These are phyloP conservation scores for Trissolcus basalis DNA, from an alignment of 1,140 invertebrate species.

Conservation along the genomic window DNA sequence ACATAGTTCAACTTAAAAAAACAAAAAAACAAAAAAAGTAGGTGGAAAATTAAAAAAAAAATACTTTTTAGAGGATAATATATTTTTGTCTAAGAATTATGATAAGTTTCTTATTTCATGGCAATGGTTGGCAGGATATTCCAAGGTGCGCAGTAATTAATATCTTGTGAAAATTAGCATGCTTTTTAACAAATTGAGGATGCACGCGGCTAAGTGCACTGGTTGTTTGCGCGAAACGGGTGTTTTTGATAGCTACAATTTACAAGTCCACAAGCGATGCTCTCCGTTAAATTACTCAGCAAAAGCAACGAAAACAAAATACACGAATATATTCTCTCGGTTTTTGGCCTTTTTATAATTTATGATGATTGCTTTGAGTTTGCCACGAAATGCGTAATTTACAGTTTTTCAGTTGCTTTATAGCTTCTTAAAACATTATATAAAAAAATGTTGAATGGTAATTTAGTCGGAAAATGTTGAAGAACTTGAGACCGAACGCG, in stretches of 20 bases:
- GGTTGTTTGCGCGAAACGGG: conserved; percentile 9
- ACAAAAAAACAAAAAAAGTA: no score
- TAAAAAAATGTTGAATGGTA: no score
- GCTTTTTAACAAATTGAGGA: conserved; percentile 45
- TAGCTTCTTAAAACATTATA: no score
- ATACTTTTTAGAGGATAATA: no score
- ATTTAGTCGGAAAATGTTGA: no score
- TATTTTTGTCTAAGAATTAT: no score
- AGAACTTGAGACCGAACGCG: no score
- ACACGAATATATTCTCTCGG: neutral
- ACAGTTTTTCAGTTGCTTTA: no score
- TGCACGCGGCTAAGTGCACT: conserved; percentile 28
- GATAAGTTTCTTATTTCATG: conserved; percentile 16
- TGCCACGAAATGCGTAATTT: no score
- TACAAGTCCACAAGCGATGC: conserved; percentile 16
- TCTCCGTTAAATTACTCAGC: conserved; percentile 20
- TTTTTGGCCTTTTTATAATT: neutral
- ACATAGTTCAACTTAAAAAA: no score
- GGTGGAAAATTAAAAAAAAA: no score
- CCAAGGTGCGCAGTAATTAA: conserved; percentile 25
- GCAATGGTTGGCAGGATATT: conserved; percentile 3
- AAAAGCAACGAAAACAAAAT: neutral
- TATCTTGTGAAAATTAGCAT: conserved; percentile 32
- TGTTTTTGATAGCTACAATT: conserved; percentile 31
- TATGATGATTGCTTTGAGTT: no score